Base-by-base conservation (phyloP, 2,797 vertebrate genomes). In the Thunnus albacares region DNA sequence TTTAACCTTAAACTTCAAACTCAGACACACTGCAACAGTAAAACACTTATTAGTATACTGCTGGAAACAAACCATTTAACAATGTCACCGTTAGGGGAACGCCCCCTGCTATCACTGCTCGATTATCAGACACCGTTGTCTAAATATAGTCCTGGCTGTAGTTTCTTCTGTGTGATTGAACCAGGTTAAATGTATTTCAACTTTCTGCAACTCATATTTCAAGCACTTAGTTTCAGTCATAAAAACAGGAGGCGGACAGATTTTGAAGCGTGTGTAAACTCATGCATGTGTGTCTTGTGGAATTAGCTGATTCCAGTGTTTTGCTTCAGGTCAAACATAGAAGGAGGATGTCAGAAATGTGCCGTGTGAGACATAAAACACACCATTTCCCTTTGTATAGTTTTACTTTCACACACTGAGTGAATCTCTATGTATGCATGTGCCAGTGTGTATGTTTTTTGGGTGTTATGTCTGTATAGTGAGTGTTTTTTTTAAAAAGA, bases 381-480 rank as follows among this genome's bases (percentile, higher is more conserved):
- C 13, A 38, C 41, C 28, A 65, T 79, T 84, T 85, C 28, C 49
- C 26, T 80, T 88, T 79, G 49, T 77, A 47, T 73, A 47, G 59
- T 85, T 87, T 89, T 57, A 60, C 67, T 67, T 89, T 75, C 52
- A 82, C 15, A 0, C 84, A 80, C 84, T 47, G 80, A 90, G 87
- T 79, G 83, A 88, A 82, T 83, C 74, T 88, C 82, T 87, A 49
- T 81, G 92, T 91, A 90, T 93, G 90, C 92, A 93, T 93, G 92
- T 93, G 82, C 71, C 83, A 87, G 88, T 83, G 82, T 82, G 91
- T 90, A 35, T 90, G 90, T 87, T 77, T 85, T 38, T 7, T 65
- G 73, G 70, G 75, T 82, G 74, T 91, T 71, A 63, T 56, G 51
- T 84, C 80, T 88, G 70, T 77, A 66, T 12, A 64, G 63, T 59